A percentile compares a stretch with the other conserved stretches of the same genome.
These are phyloP conservation scores for Drosophila longiperda DNA, from an alignment of 2,888 invertebrate genomes.

Conservation along the genomic window DNA sequence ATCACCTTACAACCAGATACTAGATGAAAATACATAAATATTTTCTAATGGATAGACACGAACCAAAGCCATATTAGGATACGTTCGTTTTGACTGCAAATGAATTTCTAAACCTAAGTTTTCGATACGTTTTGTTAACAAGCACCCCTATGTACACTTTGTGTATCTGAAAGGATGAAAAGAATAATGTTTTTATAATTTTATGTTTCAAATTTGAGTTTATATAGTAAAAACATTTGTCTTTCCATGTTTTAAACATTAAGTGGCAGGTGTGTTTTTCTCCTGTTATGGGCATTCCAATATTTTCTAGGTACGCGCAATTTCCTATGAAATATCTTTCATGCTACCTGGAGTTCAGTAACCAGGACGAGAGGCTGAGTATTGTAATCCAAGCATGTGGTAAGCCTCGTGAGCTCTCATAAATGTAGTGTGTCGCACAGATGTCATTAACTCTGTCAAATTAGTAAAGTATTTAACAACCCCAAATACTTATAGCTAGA, in stretches of 20 bases:
- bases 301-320: constrained; percentile 7
- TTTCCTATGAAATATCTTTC: not conserved
- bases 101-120: constrained; percentile 52
- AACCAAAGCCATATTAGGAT: constrained; percentile 59
- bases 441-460: not conserved
- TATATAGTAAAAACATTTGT: constrained; percentile 55
- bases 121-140: constrained; percentile 16
- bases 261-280: constrained; percentile 15
- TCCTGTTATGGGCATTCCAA: constrained; percentile 9
- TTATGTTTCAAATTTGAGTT: constrained; percentile 38
- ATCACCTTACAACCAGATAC: constrained; percentile 49
- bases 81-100: constrained; percentile 49
- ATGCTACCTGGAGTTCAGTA: constrained; percentile 19
- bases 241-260: constrained; percentile 78
- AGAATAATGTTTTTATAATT: constrained; percentile 33
- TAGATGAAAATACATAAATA: constrained; percentile 39
- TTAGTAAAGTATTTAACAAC: not conserved
- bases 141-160: constrained; percentile 50
- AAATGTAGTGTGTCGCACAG: not conserved
- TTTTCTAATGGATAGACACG: not conserved
- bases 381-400: constrained; percentile 12
- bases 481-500: not conserved
- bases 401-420: not conserved
- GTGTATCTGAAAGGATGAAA: constrained; percentile 57
- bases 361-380: not conserved